Evolutionary conservation across 2,797 vertebrate species (phyloP).

Genomic region (Falco concolor): DNA sequence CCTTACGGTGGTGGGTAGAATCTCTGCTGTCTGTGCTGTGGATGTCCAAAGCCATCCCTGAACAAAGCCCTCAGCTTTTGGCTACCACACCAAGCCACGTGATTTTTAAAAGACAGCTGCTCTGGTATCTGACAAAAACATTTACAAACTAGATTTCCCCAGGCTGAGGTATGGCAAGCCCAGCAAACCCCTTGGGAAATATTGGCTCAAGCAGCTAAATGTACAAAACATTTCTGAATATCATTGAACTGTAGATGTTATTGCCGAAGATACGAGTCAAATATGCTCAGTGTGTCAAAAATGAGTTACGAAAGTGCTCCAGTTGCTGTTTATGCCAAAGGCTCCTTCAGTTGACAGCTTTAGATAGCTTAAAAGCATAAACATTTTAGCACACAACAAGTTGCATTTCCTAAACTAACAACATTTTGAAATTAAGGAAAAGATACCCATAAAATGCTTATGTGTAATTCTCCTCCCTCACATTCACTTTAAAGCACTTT

Average conservation of each 20-base stretch:
- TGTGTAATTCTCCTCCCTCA: neutral
- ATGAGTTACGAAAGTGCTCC: neutral
- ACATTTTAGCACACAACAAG: conserved; percentile 44
- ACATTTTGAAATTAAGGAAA: conserved; percentile 28
- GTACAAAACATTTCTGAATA: neutral
- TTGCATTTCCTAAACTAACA: conserved; percentile 13
- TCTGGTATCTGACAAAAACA: neutral
- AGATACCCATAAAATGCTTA: neutral
- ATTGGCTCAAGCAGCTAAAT: neutral
- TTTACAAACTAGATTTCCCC: neutral
- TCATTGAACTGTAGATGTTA: neutral
- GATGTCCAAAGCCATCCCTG: neutral
- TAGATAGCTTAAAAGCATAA: conserved; percentile 27
- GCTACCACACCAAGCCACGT: neutral
- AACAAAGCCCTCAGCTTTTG: neutral
- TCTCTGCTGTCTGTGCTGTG: neutral
- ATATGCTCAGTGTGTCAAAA: neutral
- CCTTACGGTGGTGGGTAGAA: neutral
- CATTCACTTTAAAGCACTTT: conserved; percentile 29
- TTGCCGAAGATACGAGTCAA: neutral
- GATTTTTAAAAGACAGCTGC: neutral
- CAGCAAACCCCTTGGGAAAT: neutral
- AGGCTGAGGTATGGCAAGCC: neutral
- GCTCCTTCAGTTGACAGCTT: conserved; percentile 14
- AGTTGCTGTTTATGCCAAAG: conserved; percentile 12